Conservation (phyloP, 2,888 invertebrate species). For the Pollenia griseotomentosa region DNA sequence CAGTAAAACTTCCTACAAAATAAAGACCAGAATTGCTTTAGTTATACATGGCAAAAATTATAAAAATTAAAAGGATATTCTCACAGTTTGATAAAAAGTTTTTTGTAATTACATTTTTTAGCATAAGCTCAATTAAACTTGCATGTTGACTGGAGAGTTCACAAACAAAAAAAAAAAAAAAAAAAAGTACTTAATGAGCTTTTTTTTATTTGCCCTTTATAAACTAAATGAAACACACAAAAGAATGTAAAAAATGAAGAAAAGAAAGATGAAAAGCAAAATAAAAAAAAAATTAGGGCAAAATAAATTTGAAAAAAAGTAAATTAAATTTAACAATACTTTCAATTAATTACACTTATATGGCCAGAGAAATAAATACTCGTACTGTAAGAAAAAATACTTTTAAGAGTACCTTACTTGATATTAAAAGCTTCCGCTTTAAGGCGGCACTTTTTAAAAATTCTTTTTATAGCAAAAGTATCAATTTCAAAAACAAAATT, state of each 20-base stretch:
- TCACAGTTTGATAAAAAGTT: constrained; percentile 49
- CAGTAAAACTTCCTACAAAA: constrained; percentile 11
- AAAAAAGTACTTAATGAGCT: constrained; percentile 69
- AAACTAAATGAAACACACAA: constrained; percentile 23
- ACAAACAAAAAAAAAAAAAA: neutral
- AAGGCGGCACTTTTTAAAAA: constrained; percentile 12
- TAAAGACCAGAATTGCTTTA: neutral
- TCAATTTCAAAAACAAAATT: constrained; percentile 46
- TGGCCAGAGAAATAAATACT: neutral
- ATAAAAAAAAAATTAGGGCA: constrained; percentile 33
- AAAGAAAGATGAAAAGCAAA: neutral
- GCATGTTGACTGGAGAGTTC: constrained; percentile 28
- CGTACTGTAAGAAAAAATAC: neutral
- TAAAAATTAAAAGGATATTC: constrained; percentile 65
- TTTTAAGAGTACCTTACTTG: neutral
- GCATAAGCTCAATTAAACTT: constrained; percentile 72
- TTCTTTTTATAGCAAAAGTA: constrained; percentile 30
- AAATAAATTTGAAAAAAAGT: constrained; percentile 20
- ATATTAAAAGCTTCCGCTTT: constrained; percentile 67
- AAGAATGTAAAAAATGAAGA: constrained; percentile 11
- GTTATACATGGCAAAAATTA: constrained; percentile 20
- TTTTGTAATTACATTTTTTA: neutral
- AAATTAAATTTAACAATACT: constrained; percentile 50
- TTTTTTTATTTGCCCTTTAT: constrained; percentile 41
- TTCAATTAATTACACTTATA: constrained; percentile 61